phyloP scores from a whole-genome alignment of 1,140 invertebrate species.

The Ridgeia piscesae region DNA sequence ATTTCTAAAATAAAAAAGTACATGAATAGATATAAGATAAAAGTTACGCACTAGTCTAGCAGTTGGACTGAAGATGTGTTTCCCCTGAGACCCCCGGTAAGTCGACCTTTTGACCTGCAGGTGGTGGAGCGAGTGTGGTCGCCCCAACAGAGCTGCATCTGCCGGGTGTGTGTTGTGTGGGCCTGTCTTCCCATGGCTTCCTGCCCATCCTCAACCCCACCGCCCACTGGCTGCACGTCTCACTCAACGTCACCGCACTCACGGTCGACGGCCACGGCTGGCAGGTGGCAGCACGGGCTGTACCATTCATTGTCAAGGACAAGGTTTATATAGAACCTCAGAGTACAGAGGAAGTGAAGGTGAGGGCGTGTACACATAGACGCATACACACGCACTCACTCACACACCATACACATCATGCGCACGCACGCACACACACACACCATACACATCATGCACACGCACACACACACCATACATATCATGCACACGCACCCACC shows the following conservation, averaged over 20 bases:
- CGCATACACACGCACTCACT: no score
- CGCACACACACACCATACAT: no score
- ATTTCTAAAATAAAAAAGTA: no score
- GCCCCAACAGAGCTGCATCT: conserved; percentile 17
- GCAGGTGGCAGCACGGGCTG: conserved; percentile 15
- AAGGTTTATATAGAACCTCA: conserved; percentile 39
- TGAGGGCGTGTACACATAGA: conserved; percentile 23
- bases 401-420: no score
- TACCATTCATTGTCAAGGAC: conserved; percentile 42
- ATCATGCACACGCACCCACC: no score
- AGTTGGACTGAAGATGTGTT: no score
- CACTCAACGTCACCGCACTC: conserved; percentile 30
- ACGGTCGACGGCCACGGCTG: conserved; percentile 32
- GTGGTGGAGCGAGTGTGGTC: neutral
- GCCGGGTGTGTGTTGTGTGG: conserved; percentile 40
- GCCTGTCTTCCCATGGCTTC: conserved; percentile 34
- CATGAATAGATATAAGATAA: no score
- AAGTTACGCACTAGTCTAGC: no score
- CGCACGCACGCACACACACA: no score
- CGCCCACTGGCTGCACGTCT: conserved; percentile 37
- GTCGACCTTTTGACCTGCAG: no score
- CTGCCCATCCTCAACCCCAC: conserved; percentile 40
- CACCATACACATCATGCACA: no score
- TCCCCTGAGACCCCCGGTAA: no score
- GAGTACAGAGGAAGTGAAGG: conserved; percentile 37